Evolutionary conservation across 2,888 invertebrate species (phyloP).

Genomic region (Dioctria rufipes): DNA sequence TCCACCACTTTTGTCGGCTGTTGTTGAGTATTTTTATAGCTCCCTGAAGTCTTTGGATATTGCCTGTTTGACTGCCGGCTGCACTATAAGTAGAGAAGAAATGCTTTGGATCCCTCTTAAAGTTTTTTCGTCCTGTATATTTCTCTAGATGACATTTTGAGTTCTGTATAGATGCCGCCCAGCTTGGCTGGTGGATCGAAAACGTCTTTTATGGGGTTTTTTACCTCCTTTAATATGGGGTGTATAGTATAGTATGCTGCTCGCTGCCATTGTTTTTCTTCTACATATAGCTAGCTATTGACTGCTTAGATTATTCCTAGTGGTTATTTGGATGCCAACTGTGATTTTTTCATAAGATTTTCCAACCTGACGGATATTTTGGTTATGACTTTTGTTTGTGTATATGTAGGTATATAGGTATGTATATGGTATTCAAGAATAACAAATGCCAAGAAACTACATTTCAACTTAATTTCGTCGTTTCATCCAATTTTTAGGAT

Average conservation of each 20-base stretch:
- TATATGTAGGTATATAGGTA: too few relatives aligned
- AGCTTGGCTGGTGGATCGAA: slow-evolving; percentile 10
- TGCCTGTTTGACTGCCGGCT: slow-evolving; percentile 42
- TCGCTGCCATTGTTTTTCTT: not conserved
- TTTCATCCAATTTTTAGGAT: slow-evolving; percentile 9
- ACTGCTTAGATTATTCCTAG: not conserved
- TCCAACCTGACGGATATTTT: slow-evolving; percentile 12
- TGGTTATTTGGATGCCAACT: slow-evolving; percentile 7
- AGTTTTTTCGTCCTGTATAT: slow-evolving; percentile 5
- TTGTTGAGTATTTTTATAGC: slow-evolving; percentile 40
- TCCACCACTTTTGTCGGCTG: slow-evolving; percentile 5
- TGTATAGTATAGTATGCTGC: too few relatives aligned
- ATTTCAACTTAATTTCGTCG: slow-evolving; percentile 29
- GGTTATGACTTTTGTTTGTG: slow-evolving; percentile 14
- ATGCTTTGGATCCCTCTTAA: slow-evolving; percentile 8
- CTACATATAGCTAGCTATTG: slow-evolving; percentile 12
- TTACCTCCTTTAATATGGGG: slow-evolving; percentile 31
- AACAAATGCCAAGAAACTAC: slow-evolving; percentile 13
- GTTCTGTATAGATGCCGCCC: not conserved
- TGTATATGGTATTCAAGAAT: too few relatives aligned
- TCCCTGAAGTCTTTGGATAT: slow-evolving; percentile 38
- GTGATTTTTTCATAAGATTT: slow-evolving; percentile 31
- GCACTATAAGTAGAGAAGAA: not conserved
- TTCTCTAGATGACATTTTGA: slow-evolving; percentile 22
- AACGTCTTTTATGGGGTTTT: slow-evolving; percentile 19